Evolutionary conservation across 1,140 invertebrate genomes (phyloP).

Genomic region (Araneus ventricosus): DNA sequence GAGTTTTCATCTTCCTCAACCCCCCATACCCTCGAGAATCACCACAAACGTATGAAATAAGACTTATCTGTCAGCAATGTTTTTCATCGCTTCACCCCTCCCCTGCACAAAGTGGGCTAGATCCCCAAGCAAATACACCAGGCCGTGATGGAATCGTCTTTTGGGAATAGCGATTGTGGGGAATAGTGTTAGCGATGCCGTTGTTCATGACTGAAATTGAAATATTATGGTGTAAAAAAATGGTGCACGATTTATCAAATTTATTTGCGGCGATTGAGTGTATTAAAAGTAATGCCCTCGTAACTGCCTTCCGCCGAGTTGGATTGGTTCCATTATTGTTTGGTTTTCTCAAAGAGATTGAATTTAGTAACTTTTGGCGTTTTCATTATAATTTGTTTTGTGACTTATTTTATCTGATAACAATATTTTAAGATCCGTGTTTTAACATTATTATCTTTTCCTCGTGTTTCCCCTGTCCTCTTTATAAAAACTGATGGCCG

Average conservation of each 20-base stretch:
- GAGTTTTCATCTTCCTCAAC: constrained; percentile 19
- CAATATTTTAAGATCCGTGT: too few species aligned
- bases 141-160: constrained; percentile 17
- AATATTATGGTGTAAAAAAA: constrained; percentile 27
- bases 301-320: too few species aligned
- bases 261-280: constrained; percentile 5
- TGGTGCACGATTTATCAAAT: background rate
- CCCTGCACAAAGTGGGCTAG: background rate
- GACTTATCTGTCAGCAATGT: constrained; percentile 40
- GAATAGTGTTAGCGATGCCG: background rate
- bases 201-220: constrained; percentile 38
- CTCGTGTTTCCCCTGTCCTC: too few species aligned
- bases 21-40: background rate
- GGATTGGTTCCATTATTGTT: too few species aligned
- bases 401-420: too few species aligned
- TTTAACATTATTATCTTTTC: too few species aligned
- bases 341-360: too few species aligned
- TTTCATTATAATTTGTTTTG: too few species aligned
- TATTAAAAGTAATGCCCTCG: background rate
- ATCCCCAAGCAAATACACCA: background rate
- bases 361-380: too few species aligned
- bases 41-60: constrained; percentile 12
- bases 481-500: too few species aligned
- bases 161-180: background rate
- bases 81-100: constrained; percentile 5